These are phyloP conservation scores for Octopus bimaculoides DNA, from an alignment of 1,140 invertebrate species.

Conservation along the genomic window DNA sequence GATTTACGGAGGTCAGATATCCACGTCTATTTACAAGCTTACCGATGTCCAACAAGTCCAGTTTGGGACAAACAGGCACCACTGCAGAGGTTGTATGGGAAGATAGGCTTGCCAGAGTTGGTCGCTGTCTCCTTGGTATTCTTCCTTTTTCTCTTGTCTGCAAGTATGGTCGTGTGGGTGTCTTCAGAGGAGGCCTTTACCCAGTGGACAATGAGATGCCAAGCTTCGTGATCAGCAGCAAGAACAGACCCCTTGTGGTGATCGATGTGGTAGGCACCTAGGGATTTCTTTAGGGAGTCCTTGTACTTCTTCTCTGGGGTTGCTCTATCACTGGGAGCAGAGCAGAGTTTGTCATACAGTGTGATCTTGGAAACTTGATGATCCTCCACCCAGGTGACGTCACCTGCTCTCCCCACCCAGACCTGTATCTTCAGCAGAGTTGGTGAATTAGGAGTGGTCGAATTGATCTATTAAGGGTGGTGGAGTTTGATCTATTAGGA, in stretches of 20 bases:
- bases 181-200: background rate
- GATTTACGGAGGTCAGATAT: background rate
- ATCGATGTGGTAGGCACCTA: background rate
- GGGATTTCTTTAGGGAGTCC: background rate
- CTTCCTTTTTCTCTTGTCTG: background rate
- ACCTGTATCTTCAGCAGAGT: too few relatives aligned
- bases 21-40: background rate
- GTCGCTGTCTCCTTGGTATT: background rate
- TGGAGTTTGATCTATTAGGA: too few relatives aligned
- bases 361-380: background rate
- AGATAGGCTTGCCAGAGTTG: background rate
- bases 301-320: background rate
- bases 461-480: too few relatives aligned
- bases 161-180: background rate
- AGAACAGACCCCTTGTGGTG: background rate
- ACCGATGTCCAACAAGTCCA: background rate
- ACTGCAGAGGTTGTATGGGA: background rate
- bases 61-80: background rate
- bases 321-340: background rate
- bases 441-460: too few relatives aligned
- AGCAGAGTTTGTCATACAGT: background rate
- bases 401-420: too few relatives aligned
- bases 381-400: too few relatives aligned
- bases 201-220: background rate
- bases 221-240: background rate